Conservation (phyloP, 2,888 invertebrate genomes). For the Polydrusus pterygomalis region DNA sequence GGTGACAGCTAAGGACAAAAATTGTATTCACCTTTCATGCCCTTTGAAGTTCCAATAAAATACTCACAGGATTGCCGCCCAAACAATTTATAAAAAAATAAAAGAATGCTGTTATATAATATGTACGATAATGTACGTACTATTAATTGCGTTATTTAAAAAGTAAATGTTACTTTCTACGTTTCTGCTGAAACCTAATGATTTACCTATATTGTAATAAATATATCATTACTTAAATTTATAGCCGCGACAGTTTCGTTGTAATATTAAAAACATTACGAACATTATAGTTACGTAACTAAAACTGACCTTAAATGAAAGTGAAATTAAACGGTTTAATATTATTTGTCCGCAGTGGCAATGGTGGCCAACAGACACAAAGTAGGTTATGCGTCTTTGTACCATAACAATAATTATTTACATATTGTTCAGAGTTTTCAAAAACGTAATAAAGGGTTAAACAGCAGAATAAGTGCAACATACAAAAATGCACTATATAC, state of each 20-base stretch:
- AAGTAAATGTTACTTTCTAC: slow-evolving; percentile 13
- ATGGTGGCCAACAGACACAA: slow-evolving; percentile 1
- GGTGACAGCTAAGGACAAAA: too few species aligned
- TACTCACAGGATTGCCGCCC: too few species aligned
- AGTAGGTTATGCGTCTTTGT: slow-evolving; percentile 47
- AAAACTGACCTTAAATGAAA: slow-evolving; percentile 54
- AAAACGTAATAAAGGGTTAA: slow-evolving; percentile 4
- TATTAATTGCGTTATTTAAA: not conserved
- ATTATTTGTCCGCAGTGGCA: slow-evolving; percentile 42
- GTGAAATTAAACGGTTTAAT: slow-evolving; percentile 52
- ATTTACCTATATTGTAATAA: not conserved
- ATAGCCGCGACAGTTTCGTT: slow-evolving; percentile 27
- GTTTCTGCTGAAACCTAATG: slow-evolving; percentile 6
- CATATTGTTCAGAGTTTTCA: not conserved
- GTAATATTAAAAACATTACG: slow-evolving; percentile 44
- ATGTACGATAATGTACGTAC: too few species aligned
- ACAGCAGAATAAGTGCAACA: not conserved
- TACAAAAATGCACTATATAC: too few species aligned
- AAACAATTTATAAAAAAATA: too few species aligned
- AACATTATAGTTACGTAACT: slow-evolving; percentile 46
- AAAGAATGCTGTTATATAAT: too few species aligned
- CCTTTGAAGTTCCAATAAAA: too few species aligned
- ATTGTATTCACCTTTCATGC: too few species aligned
- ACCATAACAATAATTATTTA: too few species aligned
- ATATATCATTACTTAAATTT: slow-evolving; percentile 29